Conservation (phyloP, 2,797 vertebrate genomes). For the Sebastes trivittatus region DNA sequence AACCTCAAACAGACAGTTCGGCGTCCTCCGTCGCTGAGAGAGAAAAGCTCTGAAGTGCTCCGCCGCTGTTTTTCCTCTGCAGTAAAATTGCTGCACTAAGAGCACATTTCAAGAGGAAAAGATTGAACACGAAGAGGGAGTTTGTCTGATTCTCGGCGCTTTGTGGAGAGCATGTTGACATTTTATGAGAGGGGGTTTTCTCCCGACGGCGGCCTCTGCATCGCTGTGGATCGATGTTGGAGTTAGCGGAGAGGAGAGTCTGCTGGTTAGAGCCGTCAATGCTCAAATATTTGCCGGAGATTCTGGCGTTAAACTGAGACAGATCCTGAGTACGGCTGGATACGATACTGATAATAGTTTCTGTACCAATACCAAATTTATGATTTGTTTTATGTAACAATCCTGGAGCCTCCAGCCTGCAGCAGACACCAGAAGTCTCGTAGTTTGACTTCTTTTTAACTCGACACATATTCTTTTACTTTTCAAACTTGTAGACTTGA, state of each 20-base stretch:
- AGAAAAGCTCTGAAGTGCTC: slow-evolving; percentile 32
- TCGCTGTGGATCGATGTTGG: background rate
- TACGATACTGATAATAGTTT: background rate
- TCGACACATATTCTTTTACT: too few relatives aligned
- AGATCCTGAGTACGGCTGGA: background rate
- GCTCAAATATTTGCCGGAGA: background rate
- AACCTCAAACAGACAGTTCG: slow-evolving; percentile 36
- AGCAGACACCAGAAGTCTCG: too few relatives aligned
- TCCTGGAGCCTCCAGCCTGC: too few relatives aligned
- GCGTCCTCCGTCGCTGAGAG: slow-evolving; percentile 22
- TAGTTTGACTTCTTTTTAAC: too few relatives aligned
- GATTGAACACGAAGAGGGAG: slow-evolving; percentile 36
- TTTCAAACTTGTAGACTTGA: too few relatives aligned
- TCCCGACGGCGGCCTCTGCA: background rate
- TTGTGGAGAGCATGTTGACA: slow-evolving; percentile 6
- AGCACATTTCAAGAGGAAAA: slow-evolving; percentile 37
- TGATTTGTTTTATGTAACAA: too few relatives aligned
- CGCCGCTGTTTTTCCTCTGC: slow-evolving; percentile 1
- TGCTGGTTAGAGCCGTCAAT: background rate
- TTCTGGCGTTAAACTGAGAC: background rate
- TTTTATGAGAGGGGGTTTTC: background rate
- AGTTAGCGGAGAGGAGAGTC: background rate
- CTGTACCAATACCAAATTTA: background rate
- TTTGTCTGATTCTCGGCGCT: slow-evolving; percentile 16
- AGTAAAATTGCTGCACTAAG: slow-evolving; percentile 27